phyloP scores from a whole-genome alignment of 2,113 vertebrate genomes.

The Eleginops maclovinus region DNA sequence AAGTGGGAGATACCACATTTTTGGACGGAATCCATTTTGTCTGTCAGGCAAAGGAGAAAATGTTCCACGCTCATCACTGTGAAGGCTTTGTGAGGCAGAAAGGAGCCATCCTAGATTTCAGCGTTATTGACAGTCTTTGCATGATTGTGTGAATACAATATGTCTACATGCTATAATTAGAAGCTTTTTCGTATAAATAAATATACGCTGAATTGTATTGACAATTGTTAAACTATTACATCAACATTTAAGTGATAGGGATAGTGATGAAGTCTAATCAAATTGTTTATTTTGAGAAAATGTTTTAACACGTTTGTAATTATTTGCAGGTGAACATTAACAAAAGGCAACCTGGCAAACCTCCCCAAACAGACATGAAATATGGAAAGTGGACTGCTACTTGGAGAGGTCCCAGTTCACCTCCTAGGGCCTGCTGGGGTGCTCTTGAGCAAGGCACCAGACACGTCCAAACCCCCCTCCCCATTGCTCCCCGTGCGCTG shows the following conservation, averaged over 20 bases:
- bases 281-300: too few relatives aligned
- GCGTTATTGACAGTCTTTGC: not conserved
- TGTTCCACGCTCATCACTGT: slow-evolving; percentile 18
- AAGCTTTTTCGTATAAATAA: not conserved
- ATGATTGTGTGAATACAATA: not conserved
- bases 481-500: too few relatives aligned
- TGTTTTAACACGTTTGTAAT: too few relatives aligned
- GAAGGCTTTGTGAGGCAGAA: slow-evolving; percentile 22
- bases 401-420: too few relatives aligned
- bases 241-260: not conserved
- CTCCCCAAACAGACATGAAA: slow-evolving; percentile 3
- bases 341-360: slow-evolving; percentile 38
- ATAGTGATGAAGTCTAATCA: not conserved
- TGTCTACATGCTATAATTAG: too few relatives aligned
- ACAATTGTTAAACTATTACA: not conserved
- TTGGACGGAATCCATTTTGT: slow-evolving; percentile 61
- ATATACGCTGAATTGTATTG: not conserved
- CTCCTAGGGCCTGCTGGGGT: too few relatives aligned
- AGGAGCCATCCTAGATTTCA: not conserved
- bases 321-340: not conserved
- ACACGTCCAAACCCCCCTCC: too few relatives aligned
- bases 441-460: too few relatives aligned
- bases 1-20: slow-evolving; percentile 35
- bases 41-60: slow-evolving; percentile 49
- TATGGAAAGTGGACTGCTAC: too few relatives aligned